Conservation (phyloP, 2,888 invertebrate genomes). For the Brenthis daphne region DNA sequence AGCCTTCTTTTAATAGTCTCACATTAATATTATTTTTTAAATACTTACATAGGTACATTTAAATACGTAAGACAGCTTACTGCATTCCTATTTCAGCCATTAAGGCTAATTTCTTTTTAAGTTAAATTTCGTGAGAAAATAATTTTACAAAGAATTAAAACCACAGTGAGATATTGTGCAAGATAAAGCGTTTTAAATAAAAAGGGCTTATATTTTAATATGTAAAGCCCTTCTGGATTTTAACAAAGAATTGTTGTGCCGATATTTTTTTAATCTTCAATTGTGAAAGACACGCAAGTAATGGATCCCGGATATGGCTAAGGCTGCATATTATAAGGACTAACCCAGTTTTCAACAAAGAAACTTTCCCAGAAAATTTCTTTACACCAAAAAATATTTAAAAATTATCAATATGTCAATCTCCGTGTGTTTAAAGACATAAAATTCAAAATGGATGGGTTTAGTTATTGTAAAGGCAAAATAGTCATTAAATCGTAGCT, state of each 20-base stretch:
- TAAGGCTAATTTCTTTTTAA: slow-evolving; percentile 38
- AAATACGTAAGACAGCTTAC: not conserved
- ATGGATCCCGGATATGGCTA: slow-evolving; percentile 72
- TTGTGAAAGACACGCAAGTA: slow-evolving; percentile 60
- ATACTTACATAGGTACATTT: not conserved
- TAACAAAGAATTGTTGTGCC: slow-evolving; percentile 65
- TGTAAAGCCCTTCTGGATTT: slow-evolving; percentile 62
- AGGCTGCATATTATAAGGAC: slow-evolving; percentile 41
- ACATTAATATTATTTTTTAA: not conserved
- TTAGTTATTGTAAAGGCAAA: slow-evolving; percentile 1
- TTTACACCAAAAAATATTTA: not conserved
- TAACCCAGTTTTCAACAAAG: slow-evolving; percentile 48
- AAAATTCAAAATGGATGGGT: slow-evolving; percentile 24
- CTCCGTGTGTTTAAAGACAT: slow-evolving; percentile 11
- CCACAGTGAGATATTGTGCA: slow-evolving; percentile 45
- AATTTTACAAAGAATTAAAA: slow-evolving; percentile 37
- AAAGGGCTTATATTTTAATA: slow-evolving; percentile 29
- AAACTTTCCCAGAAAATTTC: slow-evolving; percentile 45
- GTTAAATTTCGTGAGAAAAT: slow-evolving; percentile 39
- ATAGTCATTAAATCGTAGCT: slow-evolving; percentile 37
- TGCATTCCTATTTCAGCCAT: slow-evolving; percentile 33
- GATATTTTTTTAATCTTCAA: slow-evolving; percentile 48
- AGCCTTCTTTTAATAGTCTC: too few relatives aligned
- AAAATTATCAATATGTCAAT: not conserved
- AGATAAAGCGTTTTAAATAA: slow-evolving; percentile 40